Conservation (phyloP, 2,113 vertebrate species). For the Sinocyclocheilus maitianheensis region DNA sequence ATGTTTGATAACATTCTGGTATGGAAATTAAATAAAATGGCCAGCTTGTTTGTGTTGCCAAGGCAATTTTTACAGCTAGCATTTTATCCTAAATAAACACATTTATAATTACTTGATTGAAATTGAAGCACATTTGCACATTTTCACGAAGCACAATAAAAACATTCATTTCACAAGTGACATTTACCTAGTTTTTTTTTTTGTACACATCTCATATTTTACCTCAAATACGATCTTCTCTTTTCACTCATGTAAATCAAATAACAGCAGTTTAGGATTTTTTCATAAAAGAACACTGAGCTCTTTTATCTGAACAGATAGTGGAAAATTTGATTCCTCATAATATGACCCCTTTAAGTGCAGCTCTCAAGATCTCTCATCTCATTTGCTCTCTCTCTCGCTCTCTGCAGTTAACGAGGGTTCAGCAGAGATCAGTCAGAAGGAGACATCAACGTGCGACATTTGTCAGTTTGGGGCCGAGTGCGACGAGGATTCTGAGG, state of each 20-base stretch:
- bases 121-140: neutral
- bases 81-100: neutral
- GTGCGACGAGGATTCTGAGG: slow-evolving; percentile 97
- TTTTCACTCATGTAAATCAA: neutral
- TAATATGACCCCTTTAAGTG: neutral
- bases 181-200: neutral
- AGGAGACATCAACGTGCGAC: slow-evolving; percentile 97
- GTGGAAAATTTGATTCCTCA: neutral
- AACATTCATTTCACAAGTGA: neutral
- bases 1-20: neutral
- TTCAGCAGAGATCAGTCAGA: slow-evolving; percentile 92
- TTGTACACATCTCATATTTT: neutral
- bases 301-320: neutral
- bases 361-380: neutral
- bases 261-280: neutral
- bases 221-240: neutral
- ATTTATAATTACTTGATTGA: neutral
- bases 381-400: neutral
- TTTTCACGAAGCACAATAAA: neutral
- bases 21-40: neutral
- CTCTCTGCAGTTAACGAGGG: slow-evolving; percentile 90
- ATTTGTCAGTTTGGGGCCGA: slow-evolving; percentile 99
- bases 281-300: neutral
- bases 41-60: neutral
- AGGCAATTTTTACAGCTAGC: neutral